Evolutionary conservation across 2,888 invertebrate species (phyloP).

Genomic region (Cryptus armator): DNA sequence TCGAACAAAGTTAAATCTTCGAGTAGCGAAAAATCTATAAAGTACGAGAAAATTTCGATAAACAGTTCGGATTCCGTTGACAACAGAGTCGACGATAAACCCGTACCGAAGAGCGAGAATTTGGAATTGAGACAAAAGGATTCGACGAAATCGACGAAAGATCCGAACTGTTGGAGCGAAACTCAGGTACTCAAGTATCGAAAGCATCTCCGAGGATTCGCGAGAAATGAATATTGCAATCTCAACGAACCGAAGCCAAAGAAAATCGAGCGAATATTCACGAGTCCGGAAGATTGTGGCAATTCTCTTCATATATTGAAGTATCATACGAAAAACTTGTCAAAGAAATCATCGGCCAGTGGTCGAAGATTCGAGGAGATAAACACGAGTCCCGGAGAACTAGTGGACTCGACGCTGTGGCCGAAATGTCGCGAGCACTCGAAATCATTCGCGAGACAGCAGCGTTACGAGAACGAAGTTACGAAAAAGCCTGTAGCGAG

Average conservation of each 20-base stretch:
- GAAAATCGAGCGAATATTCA: background rate
- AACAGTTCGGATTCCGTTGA: slow-evolving; percentile 39
- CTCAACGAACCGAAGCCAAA: background rate
- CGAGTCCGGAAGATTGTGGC: background rate
- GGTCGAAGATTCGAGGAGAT: background rate
- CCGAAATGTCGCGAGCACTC: background rate
- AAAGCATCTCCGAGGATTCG: background rate
- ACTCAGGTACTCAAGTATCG: slow-evolving; percentile 51
- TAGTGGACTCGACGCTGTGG: background rate
- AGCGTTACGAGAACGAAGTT: background rate
- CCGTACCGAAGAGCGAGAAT: slow-evolving; percentile 67
- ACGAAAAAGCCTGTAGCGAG: background rate
- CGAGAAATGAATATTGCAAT: no score
- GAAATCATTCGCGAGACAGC: background rate
- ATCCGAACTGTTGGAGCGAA: slow-evolving; percentile 52
- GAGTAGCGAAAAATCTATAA: slow-evolving; percentile 65
- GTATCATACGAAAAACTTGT: background rate
- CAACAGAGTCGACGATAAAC: slow-evolving; percentile 29
- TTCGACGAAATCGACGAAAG: background rate
- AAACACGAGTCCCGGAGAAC: background rate
- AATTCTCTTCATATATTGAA: background rate
- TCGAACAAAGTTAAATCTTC: slow-evolving; percentile 68
- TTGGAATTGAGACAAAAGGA: slow-evolving; percentile 29
- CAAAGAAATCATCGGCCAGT: background rate
- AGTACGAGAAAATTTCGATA: slow-evolving; percentile 46